phyloP scores from a whole-genome alignment of 1,140 invertebrate genomes.

The Ephestia elutella region DNA sequence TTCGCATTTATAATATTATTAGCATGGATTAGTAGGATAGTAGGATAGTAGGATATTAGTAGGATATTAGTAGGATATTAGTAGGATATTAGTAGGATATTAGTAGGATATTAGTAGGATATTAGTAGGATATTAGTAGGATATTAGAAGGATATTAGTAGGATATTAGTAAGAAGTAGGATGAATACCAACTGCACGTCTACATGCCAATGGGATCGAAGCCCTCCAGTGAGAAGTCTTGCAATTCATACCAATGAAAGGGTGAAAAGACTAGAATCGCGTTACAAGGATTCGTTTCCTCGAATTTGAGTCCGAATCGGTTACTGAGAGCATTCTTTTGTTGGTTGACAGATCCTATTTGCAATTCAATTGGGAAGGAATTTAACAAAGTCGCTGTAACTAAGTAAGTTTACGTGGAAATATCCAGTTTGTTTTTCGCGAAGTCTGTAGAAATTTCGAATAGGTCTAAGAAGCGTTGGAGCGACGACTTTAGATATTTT shows the following conservation, averaged over 20 bases:
- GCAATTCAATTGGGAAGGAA: constrained; percentile 10
- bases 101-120: too few species aligned
- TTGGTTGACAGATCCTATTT: constrained; percentile 12
- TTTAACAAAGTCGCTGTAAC: neutral
- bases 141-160: too few species aligned
- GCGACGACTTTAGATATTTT: too few species aligned
- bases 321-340: constrained; percentile 10
- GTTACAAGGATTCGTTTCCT: constrained; percentile 4
- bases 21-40: too few species aligned
- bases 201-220: neutral
- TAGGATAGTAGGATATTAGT: too few species aligned
- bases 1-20: too few species aligned
- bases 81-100: too few species aligned
- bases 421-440: neutral
- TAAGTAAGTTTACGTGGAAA: neutral
- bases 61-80: too few species aligned
- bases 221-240: neutral
- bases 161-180: too few species aligned
- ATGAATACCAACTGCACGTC: too few species aligned
- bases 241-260: constrained; percentile 6
- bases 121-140: too few species aligned
- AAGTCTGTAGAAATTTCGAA: neutral
- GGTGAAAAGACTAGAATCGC: constrained; percentile 5
- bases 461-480: too few species aligned
- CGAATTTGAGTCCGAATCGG: constrained; percentile 7